Conservation (phyloP, 2,797 vertebrate species). For the Galaxias olidus region DNA sequence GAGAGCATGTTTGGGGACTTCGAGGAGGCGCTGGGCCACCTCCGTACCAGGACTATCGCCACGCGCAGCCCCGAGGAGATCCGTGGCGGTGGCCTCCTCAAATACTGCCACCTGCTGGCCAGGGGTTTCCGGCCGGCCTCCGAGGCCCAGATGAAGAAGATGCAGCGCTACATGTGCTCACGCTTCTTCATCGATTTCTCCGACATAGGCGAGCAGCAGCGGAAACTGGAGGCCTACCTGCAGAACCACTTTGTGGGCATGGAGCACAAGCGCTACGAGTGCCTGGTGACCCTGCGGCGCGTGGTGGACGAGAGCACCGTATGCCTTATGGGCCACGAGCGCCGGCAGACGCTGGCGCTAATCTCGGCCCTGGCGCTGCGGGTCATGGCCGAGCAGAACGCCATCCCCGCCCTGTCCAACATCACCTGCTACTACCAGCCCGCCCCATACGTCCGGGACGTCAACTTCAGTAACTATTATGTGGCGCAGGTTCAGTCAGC, state of each 20-base stretch:
- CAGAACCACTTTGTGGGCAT: conserved; percentile 94
- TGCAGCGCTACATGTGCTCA: conserved; percentile 98
- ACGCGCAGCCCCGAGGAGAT: conserved; percentile 94
- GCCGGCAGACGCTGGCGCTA: conserved; percentile 92
- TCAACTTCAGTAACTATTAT: conserved; percentile 91
- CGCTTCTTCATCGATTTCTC: conserved; percentile 98
- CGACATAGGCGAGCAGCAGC: conserved; percentile 88
- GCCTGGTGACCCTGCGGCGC: conserved; percentile 87
- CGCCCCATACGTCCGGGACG: conserved; percentile 83
- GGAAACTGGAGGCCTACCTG: conserved; percentile 92
- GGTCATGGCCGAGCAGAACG: conserved; percentile 90
- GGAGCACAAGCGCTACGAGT: conserved; percentile 92
- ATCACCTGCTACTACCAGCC: conserved; percentile 94
- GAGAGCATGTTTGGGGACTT: conserved; percentile 96
- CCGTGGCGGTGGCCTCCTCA: conserved; percentile 90
- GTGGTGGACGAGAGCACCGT: conserved; percentile 97
- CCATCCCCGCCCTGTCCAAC: conserved; percentile 84
- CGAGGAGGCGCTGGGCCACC: conserved; percentile 87
- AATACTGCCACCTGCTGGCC: conserved; percentile 95
- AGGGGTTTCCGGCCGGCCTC: conserved; percentile 85
- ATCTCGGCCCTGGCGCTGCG: conserved; percentile 89
- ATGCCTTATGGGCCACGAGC: conserved; percentile 96
- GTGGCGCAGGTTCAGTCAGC: conserved; percentile 89
- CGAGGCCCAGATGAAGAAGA: conserved; percentile 84
- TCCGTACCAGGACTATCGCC: conserved; percentile 86